These are phyloP conservation scores for Tipula helvola DNA, from an alignment of 2,888 invertebrate genomes.

Conservation along the genomic window DNA sequence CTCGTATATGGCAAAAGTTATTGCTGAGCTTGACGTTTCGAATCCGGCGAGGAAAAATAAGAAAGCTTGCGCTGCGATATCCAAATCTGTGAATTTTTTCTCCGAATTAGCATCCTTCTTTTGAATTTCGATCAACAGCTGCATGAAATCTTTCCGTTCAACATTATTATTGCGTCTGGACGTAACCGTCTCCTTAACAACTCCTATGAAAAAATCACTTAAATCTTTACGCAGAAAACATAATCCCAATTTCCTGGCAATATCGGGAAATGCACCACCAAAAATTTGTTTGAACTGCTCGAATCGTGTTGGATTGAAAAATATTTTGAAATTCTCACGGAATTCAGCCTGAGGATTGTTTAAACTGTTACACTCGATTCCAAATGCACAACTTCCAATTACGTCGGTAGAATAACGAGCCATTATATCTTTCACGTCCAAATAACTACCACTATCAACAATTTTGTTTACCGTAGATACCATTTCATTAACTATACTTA, in stretches of 20 bases:
- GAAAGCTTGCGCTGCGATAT: constrained; percentile 41
- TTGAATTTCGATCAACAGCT: constrained; percentile 37
- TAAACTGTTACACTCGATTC: too few species aligned
- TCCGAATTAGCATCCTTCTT: constrained; percentile 28
- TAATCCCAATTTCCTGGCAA: constrained; percentile 22
- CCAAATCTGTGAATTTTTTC: constrained; percentile 28
- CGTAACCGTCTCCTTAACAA: constrained; percentile 24
- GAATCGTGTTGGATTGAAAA: constrained; percentile 18
- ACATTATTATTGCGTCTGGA: constrained; percentile 28
- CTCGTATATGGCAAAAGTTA: constrained; percentile 38
- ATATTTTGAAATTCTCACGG: constrained; percentile 18
- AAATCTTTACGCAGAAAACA: constrained; percentile 22
- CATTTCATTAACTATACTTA: too few species aligned
- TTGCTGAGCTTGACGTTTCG: constrained; percentile 40
- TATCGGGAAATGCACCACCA: constrained; percentile 19
- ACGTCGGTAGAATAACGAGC: too few species aligned
- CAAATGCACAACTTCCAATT: too few species aligned
- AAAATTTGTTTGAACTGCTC: constrained; percentile 17
- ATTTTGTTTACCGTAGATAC: too few species aligned
- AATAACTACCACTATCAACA: too few species aligned
- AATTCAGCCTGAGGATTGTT: too few species aligned
- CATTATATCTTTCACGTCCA: too few species aligned
- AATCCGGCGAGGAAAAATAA: constrained; percentile 42
- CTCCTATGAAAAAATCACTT: constrained; percentile 25
- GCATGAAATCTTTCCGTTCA: constrained; percentile 39